phyloP scores from a whole-genome alignment of 1,140 invertebrate species.

The Calephelis nemesis region DNA sequence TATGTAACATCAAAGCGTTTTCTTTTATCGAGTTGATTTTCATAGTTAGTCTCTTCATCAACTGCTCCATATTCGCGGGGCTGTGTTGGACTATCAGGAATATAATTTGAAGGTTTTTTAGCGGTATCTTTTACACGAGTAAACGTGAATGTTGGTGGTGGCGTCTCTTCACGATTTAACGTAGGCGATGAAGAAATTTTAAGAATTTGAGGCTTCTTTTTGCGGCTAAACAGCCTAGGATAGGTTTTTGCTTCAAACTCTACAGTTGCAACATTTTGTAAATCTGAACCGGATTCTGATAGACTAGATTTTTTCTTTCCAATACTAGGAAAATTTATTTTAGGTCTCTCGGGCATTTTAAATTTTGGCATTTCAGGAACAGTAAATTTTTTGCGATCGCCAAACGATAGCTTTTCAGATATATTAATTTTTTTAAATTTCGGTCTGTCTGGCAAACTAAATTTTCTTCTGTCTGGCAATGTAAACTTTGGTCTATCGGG shows the following conservation, averaged over 20 bases:
- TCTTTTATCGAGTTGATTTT: conserved; percentile 41
- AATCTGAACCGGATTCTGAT: conserved; percentile 62
- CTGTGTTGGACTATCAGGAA: conserved; percentile 56
- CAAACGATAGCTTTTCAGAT: conserved; percentile 79
- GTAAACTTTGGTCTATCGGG: conserved; percentile 80
- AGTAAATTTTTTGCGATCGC: conserved; percentile 80
- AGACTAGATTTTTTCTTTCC: conserved; percentile 57
- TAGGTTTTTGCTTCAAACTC: conserved; percentile 88
- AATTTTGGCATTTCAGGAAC: conserved; percentile 81
- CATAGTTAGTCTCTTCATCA: conserved; percentile 43
- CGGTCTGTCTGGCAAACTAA: conserved; percentile 78
- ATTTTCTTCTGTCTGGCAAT: conserved; percentile 80
- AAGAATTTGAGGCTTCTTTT: conserved; percentile 68
- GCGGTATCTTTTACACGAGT: conserved; percentile 58
- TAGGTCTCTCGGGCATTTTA: conserved; percentile 81
- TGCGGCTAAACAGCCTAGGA: conserved; percentile 86
- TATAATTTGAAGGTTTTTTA: conserved; percentile 40
- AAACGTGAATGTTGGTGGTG: conserved; percentile 71
- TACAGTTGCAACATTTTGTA: conserved; percentile 75
- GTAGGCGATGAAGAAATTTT: conserved; percentile 70
- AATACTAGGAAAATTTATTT: conserved; percentile 78
- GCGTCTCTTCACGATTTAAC: conserved; percentile 73
- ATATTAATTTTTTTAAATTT: conserved; percentile 82
- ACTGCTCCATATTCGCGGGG: conserved; percentile 65
- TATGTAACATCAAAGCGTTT: conserved; percentile 59